Evolutionary conservation across 2,797 vertebrate species (phyloP).

Genomic region (Avahi laniger): DNA sequence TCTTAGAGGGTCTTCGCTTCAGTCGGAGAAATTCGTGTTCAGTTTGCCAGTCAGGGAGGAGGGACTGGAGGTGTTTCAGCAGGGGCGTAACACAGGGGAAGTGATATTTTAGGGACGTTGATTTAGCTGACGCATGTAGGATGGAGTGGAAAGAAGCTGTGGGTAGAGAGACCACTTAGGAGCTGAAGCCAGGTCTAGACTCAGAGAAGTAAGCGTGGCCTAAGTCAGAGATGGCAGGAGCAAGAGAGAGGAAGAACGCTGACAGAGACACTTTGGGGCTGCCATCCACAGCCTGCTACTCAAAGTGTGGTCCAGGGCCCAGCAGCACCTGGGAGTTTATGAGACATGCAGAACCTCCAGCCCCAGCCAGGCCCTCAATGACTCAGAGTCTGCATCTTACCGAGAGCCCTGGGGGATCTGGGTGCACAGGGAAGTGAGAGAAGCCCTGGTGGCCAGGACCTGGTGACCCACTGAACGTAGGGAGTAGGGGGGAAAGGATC

Average conservation of each 20-base stretch:
- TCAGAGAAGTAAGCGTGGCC: background rate
- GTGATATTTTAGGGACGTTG: background rate
- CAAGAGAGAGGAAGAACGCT: background rate
- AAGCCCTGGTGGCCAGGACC: background rate
- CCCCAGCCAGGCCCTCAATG: fast-evolving
- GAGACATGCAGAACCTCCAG: background rate
- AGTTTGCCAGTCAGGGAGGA: background rate
- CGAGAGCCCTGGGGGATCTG: background rate
- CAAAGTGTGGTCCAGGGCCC: background rate
- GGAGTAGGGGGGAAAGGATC: too few relatives aligned
- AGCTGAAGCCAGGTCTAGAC: background rate
- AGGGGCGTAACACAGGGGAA: background rate
- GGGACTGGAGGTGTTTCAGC: background rate
- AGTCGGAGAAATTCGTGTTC: background rate
- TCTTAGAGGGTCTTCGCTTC: background rate
- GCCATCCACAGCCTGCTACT: background rate
- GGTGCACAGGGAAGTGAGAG: background rate
- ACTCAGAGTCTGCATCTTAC: background rate
- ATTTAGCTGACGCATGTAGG: background rate
- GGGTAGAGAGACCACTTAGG: background rate
- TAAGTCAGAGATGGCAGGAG: background rate
- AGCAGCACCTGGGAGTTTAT: background rate
- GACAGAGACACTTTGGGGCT: background rate
- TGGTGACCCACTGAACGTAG: background rate
- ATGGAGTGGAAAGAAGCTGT: background rate